A percentile compares a stretch with the other conserved stretches of the same genome.
Evolutionary conservation across 2,888 invertebrate genomes (phyloP).

Genomic region (Diabrotica balteata): DNA sequence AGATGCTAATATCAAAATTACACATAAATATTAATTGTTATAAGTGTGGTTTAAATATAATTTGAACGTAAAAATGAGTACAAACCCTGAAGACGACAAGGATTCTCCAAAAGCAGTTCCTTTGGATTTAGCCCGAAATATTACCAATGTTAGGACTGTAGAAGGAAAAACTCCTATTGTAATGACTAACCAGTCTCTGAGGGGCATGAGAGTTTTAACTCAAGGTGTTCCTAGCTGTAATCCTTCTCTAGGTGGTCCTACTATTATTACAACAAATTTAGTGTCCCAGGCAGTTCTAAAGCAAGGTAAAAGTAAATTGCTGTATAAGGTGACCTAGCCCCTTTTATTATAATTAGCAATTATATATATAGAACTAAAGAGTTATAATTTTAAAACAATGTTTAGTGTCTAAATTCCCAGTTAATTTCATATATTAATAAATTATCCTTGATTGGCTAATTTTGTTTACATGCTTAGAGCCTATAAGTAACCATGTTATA

Average conservation of each 20-base stretch:
- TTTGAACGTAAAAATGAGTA: constrained; percentile 53
- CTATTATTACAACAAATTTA: constrained; percentile 60
- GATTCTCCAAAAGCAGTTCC: constrained; percentile 66
- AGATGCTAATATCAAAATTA: constrained; percentile 34
- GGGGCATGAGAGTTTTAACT: constrained; percentile 57
- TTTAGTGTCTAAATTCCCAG: too few relatives aligned
- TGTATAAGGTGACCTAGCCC: too few relatives aligned
- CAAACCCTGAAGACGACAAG: constrained; percentile 64
- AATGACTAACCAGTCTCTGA: constrained; percentile 56
- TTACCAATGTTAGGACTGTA: constrained; percentile 62
- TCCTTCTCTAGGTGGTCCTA: constrained; percentile 52
- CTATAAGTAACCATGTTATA: too few relatives aligned
- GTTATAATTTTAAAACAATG: too few relatives aligned
- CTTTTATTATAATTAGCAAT: too few relatives aligned
- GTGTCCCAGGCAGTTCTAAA: constrained; percentile 64
- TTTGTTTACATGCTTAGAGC: too few relatives aligned
- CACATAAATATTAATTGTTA: constrained; percentile 26
- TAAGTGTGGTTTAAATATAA: constrained; percentile 18
- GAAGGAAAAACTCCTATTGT: constrained; percentile 56
- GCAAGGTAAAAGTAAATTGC: constrained; percentile 54
- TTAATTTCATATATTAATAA: too few relatives aligned
- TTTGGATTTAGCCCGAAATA: constrained; percentile 62
- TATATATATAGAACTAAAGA: too few relatives aligned
- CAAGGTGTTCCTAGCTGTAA: constrained; percentile 53
- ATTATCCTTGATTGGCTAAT: too few relatives aligned